These are phyloP conservation scores for Cataglyphis hispanica DNA, from an alignment of 1,140 invertebrate genomes.

Conservation along the genomic window DNA sequence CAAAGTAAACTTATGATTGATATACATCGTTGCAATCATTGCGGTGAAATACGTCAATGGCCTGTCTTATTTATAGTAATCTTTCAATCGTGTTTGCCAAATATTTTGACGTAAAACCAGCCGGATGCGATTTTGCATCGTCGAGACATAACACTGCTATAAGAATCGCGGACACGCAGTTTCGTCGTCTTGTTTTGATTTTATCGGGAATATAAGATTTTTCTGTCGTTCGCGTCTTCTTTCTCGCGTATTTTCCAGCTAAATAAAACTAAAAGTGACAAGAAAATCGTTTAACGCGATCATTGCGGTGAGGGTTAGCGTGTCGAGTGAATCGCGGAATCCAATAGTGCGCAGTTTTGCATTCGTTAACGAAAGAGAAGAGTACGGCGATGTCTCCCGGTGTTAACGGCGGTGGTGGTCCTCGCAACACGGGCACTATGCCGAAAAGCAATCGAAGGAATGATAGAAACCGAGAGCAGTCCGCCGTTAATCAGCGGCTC, in stretches of 20 bases:
- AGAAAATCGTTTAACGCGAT: background rate
- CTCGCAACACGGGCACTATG: constrained; percentile 81
- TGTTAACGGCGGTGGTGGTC: constrained; percentile 79
- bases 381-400: constrained; percentile 79
- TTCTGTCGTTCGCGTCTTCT: background rate
- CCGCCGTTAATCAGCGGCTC: constrained; percentile 75
- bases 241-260: constrained; percentile 36
- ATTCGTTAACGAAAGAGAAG: constrained; percentile 36
- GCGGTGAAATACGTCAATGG: constrained; percentile 67
- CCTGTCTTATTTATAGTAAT: constrained; percentile 72
- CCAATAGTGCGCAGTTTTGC: constrained; percentile 7
- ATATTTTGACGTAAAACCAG: constrained; percentile 73
- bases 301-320: background rate
- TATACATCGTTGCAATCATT: constrained; percentile 44
- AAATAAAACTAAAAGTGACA: constrained; percentile 1
- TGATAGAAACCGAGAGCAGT: constrained; percentile 80
- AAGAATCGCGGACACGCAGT: background rate
- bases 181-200: background rate
- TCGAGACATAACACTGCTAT: background rate
- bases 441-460: constrained; percentile 82
- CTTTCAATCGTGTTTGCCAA: constrained; percentile 67
- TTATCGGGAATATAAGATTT: constrained; percentile 5
- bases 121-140: constrained; percentile 59
- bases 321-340: background rate
- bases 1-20: constrained; percentile 3